phyloP scores from a whole-genome alignment of 37 sponge, comb jelly and placozoan species.

The Amphimedon queenslandica region DNA sequence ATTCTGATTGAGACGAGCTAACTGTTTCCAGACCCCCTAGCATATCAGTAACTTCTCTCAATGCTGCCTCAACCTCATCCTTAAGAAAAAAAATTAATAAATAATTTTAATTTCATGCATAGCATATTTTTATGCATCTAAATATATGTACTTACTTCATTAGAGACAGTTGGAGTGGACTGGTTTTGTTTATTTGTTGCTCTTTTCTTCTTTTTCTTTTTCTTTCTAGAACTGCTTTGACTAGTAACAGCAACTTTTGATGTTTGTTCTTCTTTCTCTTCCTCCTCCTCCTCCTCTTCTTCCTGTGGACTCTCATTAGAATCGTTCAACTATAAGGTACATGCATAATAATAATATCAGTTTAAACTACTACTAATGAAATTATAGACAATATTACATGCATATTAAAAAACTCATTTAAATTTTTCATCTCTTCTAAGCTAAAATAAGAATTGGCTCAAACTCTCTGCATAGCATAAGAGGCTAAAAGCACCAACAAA shows the following conservation, averaged over 20 bases:
- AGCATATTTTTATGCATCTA: too few relatives aligned
- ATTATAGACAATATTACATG: too few relatives aligned
- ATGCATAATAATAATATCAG: background rate
- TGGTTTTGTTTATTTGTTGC: background rate
- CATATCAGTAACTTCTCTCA: slow-evolving; percentile 58
- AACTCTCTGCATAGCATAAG: too few relatives aligned
- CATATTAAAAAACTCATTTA: too few relatives aligned
- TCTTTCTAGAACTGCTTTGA: slow-evolving; percentile 42
- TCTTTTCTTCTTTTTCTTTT: slow-evolving; percentile 42
- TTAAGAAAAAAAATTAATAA: background rate
- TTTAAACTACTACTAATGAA: too few relatives aligned
- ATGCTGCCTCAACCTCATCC: slow-evolving; percentile 66
- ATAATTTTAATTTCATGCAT: background rate
- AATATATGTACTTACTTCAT: too few relatives aligned
- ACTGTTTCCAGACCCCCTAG: slow-evolving; percentile 25
- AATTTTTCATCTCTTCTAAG: too few relatives aligned
- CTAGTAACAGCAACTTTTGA: background rate
- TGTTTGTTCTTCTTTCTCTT: background rate
- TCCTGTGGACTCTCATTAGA: slow-evolving; percentile 17
- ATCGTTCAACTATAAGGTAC: background rate
- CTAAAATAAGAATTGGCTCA: too few relatives aligned
- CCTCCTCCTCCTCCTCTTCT: slow-evolving; percentile 16
- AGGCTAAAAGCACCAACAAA: too few relatives aligned
- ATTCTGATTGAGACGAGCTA: background rate
- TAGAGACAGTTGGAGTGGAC: background rate